These are phyloP conservation scores for Brenthis hecate DNA, from an alignment of 2,888 invertebrate species.

Conservation along the genomic window DNA sequence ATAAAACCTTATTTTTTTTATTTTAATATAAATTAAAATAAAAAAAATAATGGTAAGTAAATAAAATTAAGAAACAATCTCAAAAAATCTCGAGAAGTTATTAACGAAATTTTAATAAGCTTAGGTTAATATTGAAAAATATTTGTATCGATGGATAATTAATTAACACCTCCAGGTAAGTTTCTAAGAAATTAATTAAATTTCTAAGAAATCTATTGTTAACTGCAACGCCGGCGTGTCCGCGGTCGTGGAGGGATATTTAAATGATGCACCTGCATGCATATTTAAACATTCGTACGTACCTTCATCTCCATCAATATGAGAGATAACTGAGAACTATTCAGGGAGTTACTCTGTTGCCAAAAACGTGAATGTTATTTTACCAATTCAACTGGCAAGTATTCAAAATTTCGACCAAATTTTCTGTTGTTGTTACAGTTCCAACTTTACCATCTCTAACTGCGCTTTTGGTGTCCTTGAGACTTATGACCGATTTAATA, in stretches of 20 bases:
- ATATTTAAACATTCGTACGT: conserved; percentile 17
- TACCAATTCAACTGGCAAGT: conserved; percentile 44
- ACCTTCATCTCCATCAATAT: conserved; percentile 32
- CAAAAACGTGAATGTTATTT: conserved; percentile 45
- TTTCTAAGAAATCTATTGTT: too few species aligned
- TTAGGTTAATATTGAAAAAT: too few species aligned
- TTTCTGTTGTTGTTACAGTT: conserved; percentile 26
- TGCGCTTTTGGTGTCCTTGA: conserved; percentile 27
- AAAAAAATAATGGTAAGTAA: too few species aligned
- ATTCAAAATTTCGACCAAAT: conserved; percentile 44
- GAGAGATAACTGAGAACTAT: conserved; percentile 38
- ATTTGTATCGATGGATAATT: too few species aligned
- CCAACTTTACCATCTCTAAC: conserved; percentile 25
- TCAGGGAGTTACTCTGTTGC: conserved; percentile 41
- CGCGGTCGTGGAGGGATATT: not conserved
- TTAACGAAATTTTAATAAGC: too few species aligned
- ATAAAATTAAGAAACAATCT: too few species aligned
- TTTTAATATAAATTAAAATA: too few species aligned
- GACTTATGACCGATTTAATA: conserved; percentile 3
- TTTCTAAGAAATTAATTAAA: too few species aligned
- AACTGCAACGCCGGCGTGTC: too few species aligned
- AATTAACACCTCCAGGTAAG: too few species aligned
- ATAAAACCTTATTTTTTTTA: too few species aligned
- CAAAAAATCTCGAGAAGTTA: too few species aligned
- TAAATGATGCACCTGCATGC: conserved; percentile 4